Percentiles rank a stretch among this genome's conserved stretches.
These are phyloP conservation scores for Apocrypta bakeri DNA, from an alignment of 1,140 invertebrate species.

Conservation along the genomic window DNA sequence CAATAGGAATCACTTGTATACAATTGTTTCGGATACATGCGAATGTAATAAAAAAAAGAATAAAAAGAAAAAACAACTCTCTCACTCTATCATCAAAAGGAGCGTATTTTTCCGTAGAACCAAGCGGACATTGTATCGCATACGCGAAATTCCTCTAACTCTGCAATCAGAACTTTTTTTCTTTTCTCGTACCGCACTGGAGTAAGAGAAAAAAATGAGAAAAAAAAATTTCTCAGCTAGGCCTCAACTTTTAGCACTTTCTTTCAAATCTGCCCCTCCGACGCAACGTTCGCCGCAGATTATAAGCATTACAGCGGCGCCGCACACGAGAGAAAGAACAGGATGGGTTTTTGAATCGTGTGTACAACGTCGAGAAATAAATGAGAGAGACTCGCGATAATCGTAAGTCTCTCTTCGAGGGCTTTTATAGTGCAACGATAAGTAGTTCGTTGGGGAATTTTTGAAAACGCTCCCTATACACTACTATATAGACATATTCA, in stretches of 20 bases:
- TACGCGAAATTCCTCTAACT: background rate
- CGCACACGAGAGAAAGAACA: slow-evolving; percentile 11
- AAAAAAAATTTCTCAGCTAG: no score
- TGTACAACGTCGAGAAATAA: slow-evolving; percentile 44
- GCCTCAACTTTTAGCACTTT: background rate
- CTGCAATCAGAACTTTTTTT: background rate
- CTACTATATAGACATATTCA: background rate
- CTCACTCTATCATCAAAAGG: no score
- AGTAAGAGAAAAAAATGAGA: no score
- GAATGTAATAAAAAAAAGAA: no score
- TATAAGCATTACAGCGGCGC: slow-evolving; percentile 39
- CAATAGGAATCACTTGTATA: no score
- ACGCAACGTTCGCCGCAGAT: slow-evolving; percentile 3
- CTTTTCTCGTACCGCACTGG: background rate
- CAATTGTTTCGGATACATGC: no score
- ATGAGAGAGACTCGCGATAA: slow-evolving; percentile 41
- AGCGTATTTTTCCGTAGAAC: no score
- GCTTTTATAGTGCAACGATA: slow-evolving; percentile 2
- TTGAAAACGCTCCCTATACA: background rate
- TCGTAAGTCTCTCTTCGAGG: slow-evolving; percentile 37
- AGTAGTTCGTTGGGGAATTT: slow-evolving; percentile 40
- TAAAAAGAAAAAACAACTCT: no score
- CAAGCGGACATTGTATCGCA: no score
- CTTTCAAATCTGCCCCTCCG: background rate
- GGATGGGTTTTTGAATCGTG: slow-evolving; percentile 37